Conservation (phyloP, 30 jellyfish, hydroid and myxozoan species). For the Chironex yamaguchii region DNA sequence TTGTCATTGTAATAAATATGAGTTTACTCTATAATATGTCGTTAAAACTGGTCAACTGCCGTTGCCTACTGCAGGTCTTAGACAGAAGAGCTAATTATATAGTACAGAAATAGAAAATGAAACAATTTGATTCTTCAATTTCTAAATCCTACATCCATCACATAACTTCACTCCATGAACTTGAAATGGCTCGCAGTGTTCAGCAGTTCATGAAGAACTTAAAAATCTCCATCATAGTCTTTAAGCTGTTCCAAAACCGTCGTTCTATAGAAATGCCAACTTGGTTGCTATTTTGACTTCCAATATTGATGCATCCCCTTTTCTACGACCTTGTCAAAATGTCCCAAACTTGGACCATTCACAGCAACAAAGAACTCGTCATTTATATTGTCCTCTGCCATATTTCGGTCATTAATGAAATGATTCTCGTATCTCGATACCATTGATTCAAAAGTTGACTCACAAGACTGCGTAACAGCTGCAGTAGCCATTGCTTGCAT, state of each 20-base stretch:
- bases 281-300: too few relatives aligned
- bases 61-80: conserved; percentile 4
- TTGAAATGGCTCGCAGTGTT: conserved; percentile 33
- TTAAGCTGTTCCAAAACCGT: conserved; percentile 37
- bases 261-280: conserved; percentile 29
- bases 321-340: conserved; percentile 36
- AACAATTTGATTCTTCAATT: neutral
- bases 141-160: neutral
- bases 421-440: conserved; percentile 37
- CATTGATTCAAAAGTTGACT: conserved; percentile 36
- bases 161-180: conserved; percentile 23
- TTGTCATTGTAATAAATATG: neutral
- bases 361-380: conserved; percentile 49
- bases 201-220: conserved; percentile 39
- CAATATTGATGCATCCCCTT: conserved; percentile 46
- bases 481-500: conserved; percentile 44
- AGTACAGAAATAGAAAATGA: neutral
- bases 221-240: conserved; percentile 25
- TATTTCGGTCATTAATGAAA: conserved; percentile 41
- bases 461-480: conserved; percentile 26
- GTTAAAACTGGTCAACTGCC: neutral
- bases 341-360: conserved; percentile 50
- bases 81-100: conserved; percentile 5
- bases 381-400: conserved; percentile 37
- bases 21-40: conserved; percentile 10